phyloP scores from a whole-genome alignment of 2,888 invertebrate genomes.

The Melitaea athalia region DNA sequence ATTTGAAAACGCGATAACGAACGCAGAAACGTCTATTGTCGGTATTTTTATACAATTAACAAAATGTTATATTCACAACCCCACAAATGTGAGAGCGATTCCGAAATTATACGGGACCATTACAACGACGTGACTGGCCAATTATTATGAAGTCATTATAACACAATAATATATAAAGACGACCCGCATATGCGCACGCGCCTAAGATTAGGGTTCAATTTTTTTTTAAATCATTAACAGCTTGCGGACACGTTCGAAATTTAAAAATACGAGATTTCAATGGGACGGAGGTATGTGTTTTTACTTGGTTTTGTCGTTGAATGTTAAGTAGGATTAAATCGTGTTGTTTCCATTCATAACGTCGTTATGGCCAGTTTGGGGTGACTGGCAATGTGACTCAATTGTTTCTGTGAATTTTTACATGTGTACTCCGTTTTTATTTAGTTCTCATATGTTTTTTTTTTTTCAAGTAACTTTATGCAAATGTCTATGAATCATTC shows the following conservation, averaged over 20 bases:
- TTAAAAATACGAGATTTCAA: constrained; percentile 1
- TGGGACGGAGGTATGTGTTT: constrained; percentile 11
- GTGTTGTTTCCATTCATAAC: constrained; percentile 34
- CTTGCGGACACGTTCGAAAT: constrained; percentile 21
- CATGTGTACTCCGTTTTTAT: constrained; percentile 17
- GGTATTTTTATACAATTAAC: constrained; percentile 3
- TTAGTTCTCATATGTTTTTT: constrained; percentile 22
- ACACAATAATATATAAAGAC: constrained; percentile 37
- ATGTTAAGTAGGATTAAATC: constrained; percentile 41
- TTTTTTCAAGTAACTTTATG: constrained; percentile 19
- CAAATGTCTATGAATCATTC: constrained; percentile 25
- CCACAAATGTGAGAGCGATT: constrained; percentile 11
- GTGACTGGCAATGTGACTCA: constrained; percentile 33
- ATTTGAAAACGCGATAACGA: constrained; percentile 5
- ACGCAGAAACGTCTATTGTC: constrained; percentile 2
- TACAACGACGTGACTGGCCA: constrained; percentile 51
- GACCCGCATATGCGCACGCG: constrained; percentile 52
- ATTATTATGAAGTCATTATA: constrained; percentile 72
- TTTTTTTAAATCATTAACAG: constrained; percentile 33
- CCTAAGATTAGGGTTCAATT: constrained; percentile 35
- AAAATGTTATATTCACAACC: constrained; percentile 22
- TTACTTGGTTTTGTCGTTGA: constrained; percentile 28
- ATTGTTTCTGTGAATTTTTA: constrained; percentile 35
- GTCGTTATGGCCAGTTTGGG: constrained; percentile 33
- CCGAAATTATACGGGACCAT: constrained; percentile 51